Base-by-base conservation (phyloP, 2,888 invertebrate species). In the Eupeodes latifasciatus region DNA sequence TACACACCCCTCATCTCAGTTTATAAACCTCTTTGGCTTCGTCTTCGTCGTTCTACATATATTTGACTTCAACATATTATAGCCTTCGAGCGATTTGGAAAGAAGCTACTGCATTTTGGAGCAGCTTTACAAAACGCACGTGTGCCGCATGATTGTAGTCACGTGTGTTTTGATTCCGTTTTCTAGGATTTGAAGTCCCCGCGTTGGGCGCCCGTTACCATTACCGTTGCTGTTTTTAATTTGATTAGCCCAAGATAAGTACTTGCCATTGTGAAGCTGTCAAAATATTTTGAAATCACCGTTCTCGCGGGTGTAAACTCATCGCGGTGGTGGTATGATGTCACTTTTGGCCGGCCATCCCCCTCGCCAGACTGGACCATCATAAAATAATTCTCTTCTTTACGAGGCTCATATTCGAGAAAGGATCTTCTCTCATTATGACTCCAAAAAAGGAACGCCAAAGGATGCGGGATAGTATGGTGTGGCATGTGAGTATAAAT, bases 91-190 rank as follows among this genome's bases (percentile, higher is more conserved):
- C 71, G 66, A 67, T 72, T 72, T 72, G 75, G 75, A 71, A 47
- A 51, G 81, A 78, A 74, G 81, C 81, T 62, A 59, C 71, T 88
- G 87, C 87, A 88, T 69, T 67, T 77, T 85, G 85, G 85, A 85
- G 88, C 88, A 74, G 36, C 72, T 76, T 47, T 57, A 84, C 84
- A 85, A 81, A 88, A 88, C 88, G 88, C 88, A 88, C 88, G 88
- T 88, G 88, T 88, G 91, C 91, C 92, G 92, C 91, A 91, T 93
- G 93, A 93, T 93, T 93, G 92, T 91, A 91, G 92, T 92, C 93
- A 93, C 93, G 93, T 93, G 93, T 93, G 93, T 93, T 93, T 93
- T 93, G 93, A 93, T 93, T 93, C 83, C 83, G 74, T 67, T 76
- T 77, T 72, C 76, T 82, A 16, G 71, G 81, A 51, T 78, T 67